phyloP scores from a whole-genome alignment of 2,113 vertebrate genomes.

The Aspiorhynchus laticeps region DNA sequence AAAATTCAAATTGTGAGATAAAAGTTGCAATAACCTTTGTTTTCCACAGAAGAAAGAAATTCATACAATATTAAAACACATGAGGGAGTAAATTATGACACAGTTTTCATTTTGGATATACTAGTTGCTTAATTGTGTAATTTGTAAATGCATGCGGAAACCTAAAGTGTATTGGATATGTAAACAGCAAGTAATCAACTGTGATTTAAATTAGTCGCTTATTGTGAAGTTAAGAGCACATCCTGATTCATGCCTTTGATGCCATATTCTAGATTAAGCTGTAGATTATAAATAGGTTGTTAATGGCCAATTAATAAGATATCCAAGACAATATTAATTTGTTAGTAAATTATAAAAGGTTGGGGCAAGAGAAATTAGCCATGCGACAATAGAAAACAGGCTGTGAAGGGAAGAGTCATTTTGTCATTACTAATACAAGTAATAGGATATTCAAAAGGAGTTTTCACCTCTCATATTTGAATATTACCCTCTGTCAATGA shows the following conservation, averaged over 20 bases:
- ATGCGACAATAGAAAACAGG: background rate
- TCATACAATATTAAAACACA: background rate
- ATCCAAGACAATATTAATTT: background rate
- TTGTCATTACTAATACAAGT: conserved; percentile 36
- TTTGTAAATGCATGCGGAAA: background rate
- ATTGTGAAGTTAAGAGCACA: background rate
- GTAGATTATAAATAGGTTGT: conserved; percentile 14
- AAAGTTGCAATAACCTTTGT: background rate
- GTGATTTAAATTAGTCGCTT: background rate
- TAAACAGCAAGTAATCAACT: background rate
- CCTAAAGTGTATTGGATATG: background rate
- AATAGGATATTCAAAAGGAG: conserved; percentile 29
- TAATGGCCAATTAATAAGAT: background rate
- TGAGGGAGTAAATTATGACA: background rate
- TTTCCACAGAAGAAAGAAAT: background rate
- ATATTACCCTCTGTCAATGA: background rate
- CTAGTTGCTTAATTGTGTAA: background rate
- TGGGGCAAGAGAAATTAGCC: background rate
- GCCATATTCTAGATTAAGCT: background rate
- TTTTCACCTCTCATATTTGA: conserved; percentile 20
- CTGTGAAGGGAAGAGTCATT: conserved; percentile 36
- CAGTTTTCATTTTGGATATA: background rate
- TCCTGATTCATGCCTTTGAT: background rate
- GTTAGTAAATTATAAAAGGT: conserved; percentile 18
- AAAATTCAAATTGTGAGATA: background rate